phyloP scores from a whole-genome alignment of 2,888 invertebrate genomes.

The Dorcus parallelipipedus region DNA sequence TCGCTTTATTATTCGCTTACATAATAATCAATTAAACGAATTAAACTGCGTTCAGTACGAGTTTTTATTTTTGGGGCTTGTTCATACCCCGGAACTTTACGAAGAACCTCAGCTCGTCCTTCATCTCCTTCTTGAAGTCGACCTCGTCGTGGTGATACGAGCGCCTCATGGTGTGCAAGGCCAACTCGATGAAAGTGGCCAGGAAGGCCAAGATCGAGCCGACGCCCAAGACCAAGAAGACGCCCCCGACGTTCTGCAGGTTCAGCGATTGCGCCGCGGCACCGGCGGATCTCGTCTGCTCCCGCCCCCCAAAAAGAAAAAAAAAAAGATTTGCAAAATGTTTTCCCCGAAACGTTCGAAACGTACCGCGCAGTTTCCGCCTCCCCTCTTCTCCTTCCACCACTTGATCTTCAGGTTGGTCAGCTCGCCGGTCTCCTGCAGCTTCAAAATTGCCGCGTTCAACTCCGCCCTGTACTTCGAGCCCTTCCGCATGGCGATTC shows the following conservation, averaged over 20 bases:
- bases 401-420: conserved; percentile 78
- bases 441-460: conserved; percentile 75
- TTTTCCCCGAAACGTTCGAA: background rate
- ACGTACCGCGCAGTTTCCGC: conserved; percentile 47
- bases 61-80: conserved; percentile 50
- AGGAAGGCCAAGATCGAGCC: conserved; percentile 64
- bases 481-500: conserved; percentile 78
- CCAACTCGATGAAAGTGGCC: conserved; percentile 67
- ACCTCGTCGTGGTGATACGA: conserved; percentile 48
- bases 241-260: conserved; percentile 80
- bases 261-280: conserved; percentile 59
- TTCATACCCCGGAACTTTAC: conserved; percentile 66
- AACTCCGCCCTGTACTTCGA: conserved; percentile 73
- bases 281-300: conserved; percentile 32
- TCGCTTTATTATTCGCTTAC: background rate
- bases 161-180: conserved; percentile 48
- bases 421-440: conserved; percentile 81
- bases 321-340: background rate
- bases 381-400: conserved; percentile 85
- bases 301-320: conserved; percentile 4
- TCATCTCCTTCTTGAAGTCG: conserved; percentile 62
- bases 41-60: too few species aligned
- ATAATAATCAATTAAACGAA: too few species aligned
- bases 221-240: conserved; percentile 70
- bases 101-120: conserved; percentile 70